Base-by-base conservation (phyloP, 2,113 vertebrate genomes). In the Corythoichthys haematopterus region DNA sequence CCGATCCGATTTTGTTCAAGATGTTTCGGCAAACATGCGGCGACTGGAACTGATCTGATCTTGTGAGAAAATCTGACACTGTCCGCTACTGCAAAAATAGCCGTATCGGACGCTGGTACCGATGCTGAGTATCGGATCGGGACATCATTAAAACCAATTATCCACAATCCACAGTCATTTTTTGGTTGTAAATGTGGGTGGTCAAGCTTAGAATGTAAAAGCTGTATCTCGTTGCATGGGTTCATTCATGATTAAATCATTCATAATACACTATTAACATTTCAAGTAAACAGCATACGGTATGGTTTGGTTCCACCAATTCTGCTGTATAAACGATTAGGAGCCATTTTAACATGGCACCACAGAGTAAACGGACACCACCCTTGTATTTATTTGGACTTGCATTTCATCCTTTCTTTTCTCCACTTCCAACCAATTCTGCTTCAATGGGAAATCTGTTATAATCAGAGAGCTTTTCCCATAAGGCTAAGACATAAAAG, bases 391-490 rank as follows among this genome's bases (percentile, higher is more conserved):
- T 78, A 5, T 66, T 67, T 36, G 20, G 70, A 62, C 43, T 28
- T 59, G 55, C 6, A 62, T 69, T 81, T 63, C 0, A 33, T 60
- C 69, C 58, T 72, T 60, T 64, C 37, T 63, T 76, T 13, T 16
- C 37, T 64, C 14, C n/a, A 36, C 63, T 62, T 55, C 33, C 40
- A 46, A 69, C 74, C 73, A 47, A 59, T 60, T 81, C 74, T 84
- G 67, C 77, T 86, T 81, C 79, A 80, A 84, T 62, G 65, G 64
- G 58, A 81, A 82, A 71, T 79, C 69, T 84, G 52, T 80, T 87
- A 77, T 76, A 88, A 85, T 88, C 80, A 85, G 64, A 75, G 56
- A 62, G 61, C 55, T 83, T 81, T 88, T 85, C 80, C 81, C 14
- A 50, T 74, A 78, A 84, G 72, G 70, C 72, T 66, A 28, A 6